Percentiles rank a stretch among this genome's conserved stretches.
These are phyloP conservation scores for Drosophila mercatorum DNA, from an alignment of 2,888 invertebrate genomes.

Conservation along the genomic window DNA sequence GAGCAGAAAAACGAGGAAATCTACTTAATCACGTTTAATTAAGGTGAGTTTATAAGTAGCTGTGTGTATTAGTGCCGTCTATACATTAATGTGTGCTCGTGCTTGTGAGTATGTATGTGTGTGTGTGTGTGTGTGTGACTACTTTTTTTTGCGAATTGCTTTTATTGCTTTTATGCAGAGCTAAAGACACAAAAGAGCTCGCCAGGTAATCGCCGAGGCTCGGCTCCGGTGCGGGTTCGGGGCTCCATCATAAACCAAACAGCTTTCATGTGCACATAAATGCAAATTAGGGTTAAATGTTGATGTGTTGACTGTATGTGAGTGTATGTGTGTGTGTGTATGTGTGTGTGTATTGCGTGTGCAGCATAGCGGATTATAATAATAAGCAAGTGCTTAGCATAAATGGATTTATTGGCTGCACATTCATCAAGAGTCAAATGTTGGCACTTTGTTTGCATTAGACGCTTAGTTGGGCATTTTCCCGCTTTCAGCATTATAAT, in stretches of 20 bases:
- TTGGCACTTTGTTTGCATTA: conserved; percentile 60
- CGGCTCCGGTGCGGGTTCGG: conserved; percentile 14
- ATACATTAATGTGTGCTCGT: conserved; percentile 11
- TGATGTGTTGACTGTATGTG: conserved; percentile 48
- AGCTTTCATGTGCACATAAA: conserved; percentile 69
- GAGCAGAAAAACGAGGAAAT: conserved; percentile 79
- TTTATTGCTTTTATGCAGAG: conserved; percentile 68
- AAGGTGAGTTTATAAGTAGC: conserved; percentile 79
- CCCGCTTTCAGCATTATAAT: neutral
- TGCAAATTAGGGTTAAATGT: conserved; percentile 80
- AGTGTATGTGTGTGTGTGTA: conserved; percentile 8
- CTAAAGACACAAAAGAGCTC: conserved; percentile 66
- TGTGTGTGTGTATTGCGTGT: conserved; percentile 14
- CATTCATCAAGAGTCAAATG: conserved; percentile 75
- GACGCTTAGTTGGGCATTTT: conserved; percentile 45
- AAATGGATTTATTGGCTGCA: conserved; percentile 78
- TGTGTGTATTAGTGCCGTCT: conserved; percentile 38
- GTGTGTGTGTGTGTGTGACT: conserved; percentile 36
- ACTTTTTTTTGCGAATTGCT: conserved; percentile 69
- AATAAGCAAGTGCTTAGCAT: conserved; percentile 77
- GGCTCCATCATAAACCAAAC: conserved; percentile 47
- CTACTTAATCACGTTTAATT: conserved; percentile 82
- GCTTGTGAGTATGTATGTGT: too few relatives aligned
- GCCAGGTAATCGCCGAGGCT: conserved; percentile 65
- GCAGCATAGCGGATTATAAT: conserved; percentile 68